phyloP scores from a whole-genome alignment of 2,888 invertebrate species.

The Polymixis flavicincta region DNA sequence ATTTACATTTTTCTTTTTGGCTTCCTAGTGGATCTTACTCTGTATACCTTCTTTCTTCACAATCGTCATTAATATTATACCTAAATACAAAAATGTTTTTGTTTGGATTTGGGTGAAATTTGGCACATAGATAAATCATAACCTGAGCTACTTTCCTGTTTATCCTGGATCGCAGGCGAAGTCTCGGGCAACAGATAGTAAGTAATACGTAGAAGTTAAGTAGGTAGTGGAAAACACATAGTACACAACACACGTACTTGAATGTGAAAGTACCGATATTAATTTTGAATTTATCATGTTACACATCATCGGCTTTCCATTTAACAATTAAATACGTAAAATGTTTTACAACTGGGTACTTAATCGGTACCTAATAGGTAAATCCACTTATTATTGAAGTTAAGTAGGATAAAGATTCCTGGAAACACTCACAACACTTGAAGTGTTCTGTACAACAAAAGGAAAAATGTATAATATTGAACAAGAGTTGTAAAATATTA shows the following conservation, averaged over 20 bases:
- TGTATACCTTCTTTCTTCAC: no score
- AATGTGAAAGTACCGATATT: background rate
- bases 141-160: no score
- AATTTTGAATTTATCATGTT: background rate
- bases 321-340: constrained; percentile 6
- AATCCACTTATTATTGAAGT: constrained; percentile 6
- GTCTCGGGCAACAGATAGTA: no score
- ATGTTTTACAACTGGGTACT: constrained; percentile 1
- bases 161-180: no score
- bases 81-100: no score
- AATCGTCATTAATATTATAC: no score
- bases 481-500: constrained; percentile 37
- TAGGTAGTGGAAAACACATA: background rate
- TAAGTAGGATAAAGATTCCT: constrained; percentile 1
- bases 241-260: background rate
- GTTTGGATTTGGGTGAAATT: no score
- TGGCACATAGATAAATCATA: no score
- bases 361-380: background rate
- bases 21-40: no score
- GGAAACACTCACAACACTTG: constrained; percentile 14
- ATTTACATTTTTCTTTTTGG: no score
- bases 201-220: background rate
- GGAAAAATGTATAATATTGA: constrained; percentile 35
- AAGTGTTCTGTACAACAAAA: constrained; percentile 7
- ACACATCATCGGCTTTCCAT: background rate